Percentiles rank a stretch among this genome's conserved stretches.
phyloP scores from a whole-genome alignment of 2,113 vertebrate species.

The Chaetorhynchus papuensis region DNA sequence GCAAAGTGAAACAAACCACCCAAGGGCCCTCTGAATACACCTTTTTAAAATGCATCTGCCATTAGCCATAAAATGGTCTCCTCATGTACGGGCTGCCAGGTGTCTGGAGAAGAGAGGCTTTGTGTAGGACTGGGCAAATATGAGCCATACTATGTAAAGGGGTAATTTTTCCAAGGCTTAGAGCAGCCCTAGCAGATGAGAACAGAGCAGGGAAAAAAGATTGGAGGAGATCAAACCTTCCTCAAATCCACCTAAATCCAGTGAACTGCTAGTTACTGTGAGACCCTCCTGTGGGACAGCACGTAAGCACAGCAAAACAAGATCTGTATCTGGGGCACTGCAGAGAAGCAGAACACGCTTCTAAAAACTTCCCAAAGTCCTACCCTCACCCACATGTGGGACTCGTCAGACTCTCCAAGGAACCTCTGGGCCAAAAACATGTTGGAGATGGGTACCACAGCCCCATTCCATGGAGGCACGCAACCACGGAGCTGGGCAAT shows the following conservation, averaged over 20 bases:
- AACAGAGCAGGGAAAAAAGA: neutral
- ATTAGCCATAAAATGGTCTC: neutral
- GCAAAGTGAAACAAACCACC: neutral
- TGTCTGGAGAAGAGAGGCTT: neutral
- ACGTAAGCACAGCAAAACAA: neutral
- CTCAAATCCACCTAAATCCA: neutral
- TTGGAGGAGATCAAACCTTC: neutral
- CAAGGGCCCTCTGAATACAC: neutral
- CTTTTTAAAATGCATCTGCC: neutral
- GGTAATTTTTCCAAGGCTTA: neutral
- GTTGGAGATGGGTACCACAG: accelerated
- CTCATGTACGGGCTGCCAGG: neutral
- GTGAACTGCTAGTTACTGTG: neutral
- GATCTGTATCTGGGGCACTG: neutral
- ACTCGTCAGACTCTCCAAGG: accelerated
- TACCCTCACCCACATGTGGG: accelerated
- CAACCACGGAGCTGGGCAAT: accelerated
- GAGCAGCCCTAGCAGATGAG: neutral
- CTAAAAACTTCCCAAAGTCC: neutral
- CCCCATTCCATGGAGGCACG: accelerated
- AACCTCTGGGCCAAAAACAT: accelerated
- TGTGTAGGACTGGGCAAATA: neutral
- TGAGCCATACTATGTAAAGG: neutral
- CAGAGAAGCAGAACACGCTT: accelerated
- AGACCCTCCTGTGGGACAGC: neutral